Percentiles rank a stretch among this genome's conserved stretches.
Evolutionary conservation across 2,113 vertebrate species (phyloP).

Genomic region (Nematolebias whitei): DNA sequence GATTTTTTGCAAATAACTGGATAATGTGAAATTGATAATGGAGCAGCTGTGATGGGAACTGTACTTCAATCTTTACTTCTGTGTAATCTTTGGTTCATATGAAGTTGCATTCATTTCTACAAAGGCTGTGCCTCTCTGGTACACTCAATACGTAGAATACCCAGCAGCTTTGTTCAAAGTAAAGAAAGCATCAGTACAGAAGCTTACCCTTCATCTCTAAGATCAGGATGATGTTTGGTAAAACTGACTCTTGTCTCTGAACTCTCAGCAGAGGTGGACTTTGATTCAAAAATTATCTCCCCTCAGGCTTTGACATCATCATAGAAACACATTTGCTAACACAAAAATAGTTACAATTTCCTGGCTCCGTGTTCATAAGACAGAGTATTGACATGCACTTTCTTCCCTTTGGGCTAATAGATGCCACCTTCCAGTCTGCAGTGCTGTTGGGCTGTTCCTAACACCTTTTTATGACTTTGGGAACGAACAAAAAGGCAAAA

Average conservation of each 20-base stretch:
- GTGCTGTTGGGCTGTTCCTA: too few species aligned
- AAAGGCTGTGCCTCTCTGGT: background rate
- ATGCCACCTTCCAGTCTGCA: constrained; percentile 17
- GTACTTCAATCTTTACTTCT: constrained; percentile 4
- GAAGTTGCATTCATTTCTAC: constrained; percentile 2
- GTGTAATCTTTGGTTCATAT: constrained; percentile 9
- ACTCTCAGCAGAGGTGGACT: constrained; percentile 30
- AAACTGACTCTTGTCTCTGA: constrained; percentile 33
- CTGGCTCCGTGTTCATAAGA: constrained; percentile 23
- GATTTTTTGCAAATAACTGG: too few species aligned
- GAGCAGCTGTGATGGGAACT: background rate
- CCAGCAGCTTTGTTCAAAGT: background rate
- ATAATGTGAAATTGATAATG: too few species aligned
- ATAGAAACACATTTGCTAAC: constrained; percentile 27
- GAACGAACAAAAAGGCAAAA: background rate
- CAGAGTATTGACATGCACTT: constrained; percentile 36
- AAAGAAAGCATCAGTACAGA: constrained; percentile 3
- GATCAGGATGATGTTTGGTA: constrained; percentile 11
- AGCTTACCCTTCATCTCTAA: constrained; percentile 9
- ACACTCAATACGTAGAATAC: background rate
- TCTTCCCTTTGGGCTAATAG: constrained; percentile 22
- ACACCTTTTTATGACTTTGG: too few species aligned
- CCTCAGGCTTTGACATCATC: constrained; percentile 34
- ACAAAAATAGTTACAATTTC: constrained; percentile 54
- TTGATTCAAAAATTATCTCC: constrained; percentile 37